phyloP scores from a whole-genome alignment of 2,888 invertebrate species.

The Trachelus troglodyta region DNA sequence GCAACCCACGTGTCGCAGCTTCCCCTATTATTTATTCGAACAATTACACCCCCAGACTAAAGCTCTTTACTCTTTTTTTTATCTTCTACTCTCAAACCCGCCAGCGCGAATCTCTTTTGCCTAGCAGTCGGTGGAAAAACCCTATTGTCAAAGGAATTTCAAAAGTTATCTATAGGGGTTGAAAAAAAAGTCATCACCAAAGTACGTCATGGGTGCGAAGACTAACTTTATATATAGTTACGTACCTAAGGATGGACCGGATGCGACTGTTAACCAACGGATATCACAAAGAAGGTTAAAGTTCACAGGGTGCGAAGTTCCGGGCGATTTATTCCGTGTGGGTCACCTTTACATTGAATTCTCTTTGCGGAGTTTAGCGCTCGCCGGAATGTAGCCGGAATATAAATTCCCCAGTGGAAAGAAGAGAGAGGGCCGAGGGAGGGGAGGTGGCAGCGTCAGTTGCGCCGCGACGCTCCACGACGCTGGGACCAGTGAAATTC shows the following conservation, averaged over 20 bases:
- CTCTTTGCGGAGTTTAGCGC: background rate
- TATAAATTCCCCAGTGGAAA: background rate
- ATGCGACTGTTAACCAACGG: background rate
- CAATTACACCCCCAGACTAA: background rate
- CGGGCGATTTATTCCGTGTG: background rate
- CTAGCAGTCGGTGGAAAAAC: background rate
- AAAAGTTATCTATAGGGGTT: background rate
- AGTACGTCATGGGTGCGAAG: too few species aligned
- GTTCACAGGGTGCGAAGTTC: background rate
- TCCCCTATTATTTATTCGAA: background rate
- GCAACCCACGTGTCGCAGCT: background rate
- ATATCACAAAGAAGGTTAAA: background rate
- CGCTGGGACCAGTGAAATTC: background rate
- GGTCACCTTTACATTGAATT: conserved; percentile 1
- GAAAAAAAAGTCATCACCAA: background rate
- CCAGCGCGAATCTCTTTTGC: background rate
- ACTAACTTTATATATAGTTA: too few species aligned
- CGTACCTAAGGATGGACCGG: background rate
- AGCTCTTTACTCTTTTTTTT: too few species aligned
- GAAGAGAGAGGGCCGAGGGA: background rate
- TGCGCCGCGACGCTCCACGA: background rate
- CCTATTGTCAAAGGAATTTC: background rate
- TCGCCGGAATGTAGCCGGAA: conserved; percentile 5
- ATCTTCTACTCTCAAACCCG: background rate
- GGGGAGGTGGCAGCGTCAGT: background rate